Base-by-base conservation (phyloP, 2,113 vertebrate species). In the Halichoeres trimaculatus region DNA sequence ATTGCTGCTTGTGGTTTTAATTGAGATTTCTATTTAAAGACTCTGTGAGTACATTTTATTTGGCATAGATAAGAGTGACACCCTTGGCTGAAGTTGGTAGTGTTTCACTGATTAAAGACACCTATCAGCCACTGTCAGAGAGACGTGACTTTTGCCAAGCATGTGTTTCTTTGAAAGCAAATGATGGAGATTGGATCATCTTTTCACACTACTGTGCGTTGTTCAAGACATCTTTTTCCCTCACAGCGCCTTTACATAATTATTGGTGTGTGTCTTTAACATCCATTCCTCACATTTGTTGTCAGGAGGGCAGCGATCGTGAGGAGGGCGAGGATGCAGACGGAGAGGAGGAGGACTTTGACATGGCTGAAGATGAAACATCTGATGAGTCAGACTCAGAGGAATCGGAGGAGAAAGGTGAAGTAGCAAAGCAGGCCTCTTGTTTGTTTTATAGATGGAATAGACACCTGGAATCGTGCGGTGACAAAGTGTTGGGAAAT, bases 331-430 rank as follows among this genome's bases (percentile, higher is more conserved):
- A 94, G 52, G 98, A 98, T 0, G 95, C 95, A 0, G 97, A 98
- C 0, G 97, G 94, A 10, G 98, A 99, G 36, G 97, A 97, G 7
- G 97, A 98, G 10, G 96, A 98, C 19, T 96, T 95, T 52, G 96
- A 98, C 47, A 86, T 94, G 57, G 97, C 96, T 36, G 96, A 83
- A 59, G 97, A 96, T 0, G 98, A 97, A 76, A 97, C 95, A 24
- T 97, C 97, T 8, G 98, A 98, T 24, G 98, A 97, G 26, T 98
- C 97, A 0, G 98, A 98, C 89, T 96, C 96, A 0, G 98, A 99
- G 50, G 98, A 99, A 43, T 94, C 95, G 64, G 98, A 99, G 50
- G 98, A 99, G 84, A 99, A 99, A 96, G 98, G 98, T 99, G 61
- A 63, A 34, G 17, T 12, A 24, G 14, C 20, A n/a, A 2, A 4